A percentile compares a stretch with the other conserved stretches of the same genome.
These are phyloP conservation scores for Tonatia bakeri DNA, from an alignment of 2,113 vertebrate species.

Conservation along the genomic window DNA sequence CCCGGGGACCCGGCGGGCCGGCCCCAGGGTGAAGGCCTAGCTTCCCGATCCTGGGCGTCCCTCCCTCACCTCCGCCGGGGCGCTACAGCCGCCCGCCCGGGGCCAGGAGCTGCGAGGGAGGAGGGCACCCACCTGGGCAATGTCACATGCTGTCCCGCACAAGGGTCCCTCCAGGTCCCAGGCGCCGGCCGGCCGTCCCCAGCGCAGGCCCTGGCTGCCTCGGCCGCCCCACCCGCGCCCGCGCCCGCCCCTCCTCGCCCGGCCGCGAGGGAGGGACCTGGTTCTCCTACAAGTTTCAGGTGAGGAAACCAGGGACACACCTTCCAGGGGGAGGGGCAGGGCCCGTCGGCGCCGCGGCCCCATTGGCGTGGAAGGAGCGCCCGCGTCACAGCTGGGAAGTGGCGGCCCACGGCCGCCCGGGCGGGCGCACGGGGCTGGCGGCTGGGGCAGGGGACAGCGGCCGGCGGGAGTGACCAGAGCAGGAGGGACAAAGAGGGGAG, in stretches of 20 bases:
- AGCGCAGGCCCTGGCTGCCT: constrained; percentile 53
- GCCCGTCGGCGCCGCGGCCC: neutral
- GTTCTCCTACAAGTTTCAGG: constrained; percentile 67
- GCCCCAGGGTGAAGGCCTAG: constrained; percentile 58
- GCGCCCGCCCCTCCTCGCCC: constrained; percentile 53
- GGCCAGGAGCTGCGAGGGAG: neutral
- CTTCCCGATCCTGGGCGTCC: neutral
- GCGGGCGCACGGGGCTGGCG: neutral
- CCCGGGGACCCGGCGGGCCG: constrained; percentile 10
- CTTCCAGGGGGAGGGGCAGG: constrained; percentile 70
- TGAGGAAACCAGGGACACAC: constrained; percentile 73
- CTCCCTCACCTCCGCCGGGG: neutral
- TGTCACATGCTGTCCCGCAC: constrained; percentile 67
- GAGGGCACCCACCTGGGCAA: constrained; percentile 64
- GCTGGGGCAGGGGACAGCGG: neutral
- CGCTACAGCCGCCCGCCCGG: neutral
- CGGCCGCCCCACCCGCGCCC: constrained; percentile 55
- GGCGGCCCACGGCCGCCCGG: neutral
- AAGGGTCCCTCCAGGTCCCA: constrained; percentile 14
- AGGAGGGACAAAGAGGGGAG: rapidly evolving
- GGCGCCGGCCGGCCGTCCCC: constrained; percentile 58
- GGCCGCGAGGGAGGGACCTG: constrained; percentile 63
- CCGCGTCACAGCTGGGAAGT: constrained; percentile 41
- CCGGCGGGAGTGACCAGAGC: neutral
- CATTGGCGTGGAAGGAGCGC: constrained; percentile 37